Base-by-base conservation (phyloP, 2,888 invertebrate genomes). In the Tholera decimalis region DNA sequence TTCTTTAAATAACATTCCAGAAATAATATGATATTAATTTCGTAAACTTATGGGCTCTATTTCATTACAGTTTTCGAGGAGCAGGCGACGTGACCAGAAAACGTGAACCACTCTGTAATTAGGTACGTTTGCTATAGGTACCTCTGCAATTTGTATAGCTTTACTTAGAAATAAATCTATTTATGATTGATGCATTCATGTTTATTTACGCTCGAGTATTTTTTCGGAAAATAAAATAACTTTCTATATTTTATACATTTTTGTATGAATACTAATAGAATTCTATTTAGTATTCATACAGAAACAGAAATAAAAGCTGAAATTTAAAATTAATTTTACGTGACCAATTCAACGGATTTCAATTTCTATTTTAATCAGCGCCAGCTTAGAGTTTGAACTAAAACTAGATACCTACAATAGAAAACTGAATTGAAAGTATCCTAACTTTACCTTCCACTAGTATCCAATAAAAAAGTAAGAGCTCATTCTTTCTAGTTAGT, bases 51-150 rank as follows among this genome's bases (percentile, higher is more conserved):
- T 61, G 63, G 82, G 73, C 35, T 79, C 61, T 69, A 81, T 84
- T 80, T 73, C 79, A 77, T 80, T 79, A 85, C 58, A 69, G 72
- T 71, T 74, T 80, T 68, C 64, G 61, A 69, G 76, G 73, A 72
- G 61, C 71, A 58, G 50, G 64, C 73, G 57, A 74, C 86, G 88
- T 88, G 88, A 87, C 83, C 78, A 79, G 88, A 84, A 84, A 82
- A 63, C 67, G 72, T 75, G 57, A 73, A 79, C 76, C 80, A 73
- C 74, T 73, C 69, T 57, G 61, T 60, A 73, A 73, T 64, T 68
- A 76, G 74, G 79, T 72, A 59, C 43, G 47, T 68, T 74, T 51
- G 47, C 57, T 71, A 57, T 78, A 26, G 13, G 35, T 49, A 46
- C 28, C 26, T 67, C 2, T 43, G 22, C 46, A 60, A 77, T 67